Conservation (phyloP, 2,113 vertebrate genomes). For the Alligator mississippiensis region DNA sequence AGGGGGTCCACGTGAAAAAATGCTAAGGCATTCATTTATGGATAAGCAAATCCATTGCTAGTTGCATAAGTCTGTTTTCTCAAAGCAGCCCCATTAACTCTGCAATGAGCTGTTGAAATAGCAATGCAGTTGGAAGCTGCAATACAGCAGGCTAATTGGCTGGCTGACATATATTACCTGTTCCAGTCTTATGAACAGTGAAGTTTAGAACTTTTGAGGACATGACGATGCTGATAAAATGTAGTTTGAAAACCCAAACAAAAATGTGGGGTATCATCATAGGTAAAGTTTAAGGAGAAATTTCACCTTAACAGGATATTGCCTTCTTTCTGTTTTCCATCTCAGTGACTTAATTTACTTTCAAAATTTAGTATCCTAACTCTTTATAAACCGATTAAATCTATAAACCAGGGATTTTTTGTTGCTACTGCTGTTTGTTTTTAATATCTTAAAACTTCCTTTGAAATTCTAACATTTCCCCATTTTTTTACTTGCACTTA, state of each 20-base stretch:
- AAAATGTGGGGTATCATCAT: background rate
- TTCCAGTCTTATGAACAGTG: constrained; percentile 20
- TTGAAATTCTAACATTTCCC: background rate
- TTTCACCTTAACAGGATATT: background rate
- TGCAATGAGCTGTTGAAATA: constrained; percentile 69
- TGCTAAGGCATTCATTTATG: constrained; percentile 43
- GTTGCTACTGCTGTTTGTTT: rapidly evolving
- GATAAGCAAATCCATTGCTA: constrained; percentile 20
- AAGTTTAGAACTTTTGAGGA: constrained; percentile 4
- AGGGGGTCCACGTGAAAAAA: constrained; percentile 32
- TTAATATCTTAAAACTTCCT: background rate
- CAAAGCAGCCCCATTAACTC: constrained; percentile 57
- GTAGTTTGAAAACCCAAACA: background rate
- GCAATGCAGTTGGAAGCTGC: constrained; percentile 32
- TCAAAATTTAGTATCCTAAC: constrained; percentile 2
- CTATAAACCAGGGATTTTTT: background rate
- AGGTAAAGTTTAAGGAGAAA: background rate
- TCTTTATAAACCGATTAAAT: background rate
- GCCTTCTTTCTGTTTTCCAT: background rate
- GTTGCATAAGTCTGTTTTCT: background rate
- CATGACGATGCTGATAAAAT: background rate
- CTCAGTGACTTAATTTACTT: background rate
- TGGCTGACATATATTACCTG: constrained; percentile 39
- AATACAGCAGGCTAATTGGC: constrained; percentile 50
- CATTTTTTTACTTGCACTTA: background rate